A percentile compares a stretch with the other conserved stretches of the same genome.
phyloP scores from a whole-genome alignment of 2,113 vertebrate genomes.

The Rhagologus leucostigma region DNA sequence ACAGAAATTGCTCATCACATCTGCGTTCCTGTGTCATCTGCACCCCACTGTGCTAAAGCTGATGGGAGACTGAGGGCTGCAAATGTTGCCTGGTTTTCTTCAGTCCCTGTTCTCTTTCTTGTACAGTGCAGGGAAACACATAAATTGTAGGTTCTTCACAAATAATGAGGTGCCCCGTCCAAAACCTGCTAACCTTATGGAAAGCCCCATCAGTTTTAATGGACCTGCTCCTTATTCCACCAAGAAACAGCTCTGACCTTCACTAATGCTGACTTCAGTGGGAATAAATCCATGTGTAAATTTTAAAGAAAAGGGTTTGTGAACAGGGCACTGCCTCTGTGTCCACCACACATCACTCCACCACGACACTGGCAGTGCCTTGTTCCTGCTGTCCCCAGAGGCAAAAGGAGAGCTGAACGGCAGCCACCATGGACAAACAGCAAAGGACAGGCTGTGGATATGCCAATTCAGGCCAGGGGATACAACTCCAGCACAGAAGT shows the following conservation, averaged over 20 bases:
- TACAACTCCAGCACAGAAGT: background rate
- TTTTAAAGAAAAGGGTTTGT: background rate
- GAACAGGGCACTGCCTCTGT: background rate
- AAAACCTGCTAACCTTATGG: background rate
- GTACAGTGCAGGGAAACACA: background rate
- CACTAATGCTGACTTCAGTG: background rate
- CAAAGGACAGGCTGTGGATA: background rate
- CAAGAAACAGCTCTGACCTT: background rate
- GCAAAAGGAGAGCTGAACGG: background rate
- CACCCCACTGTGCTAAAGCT: background rate
- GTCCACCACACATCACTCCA: fast-evolving
- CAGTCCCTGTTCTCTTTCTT: background rate
- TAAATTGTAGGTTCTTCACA: background rate
- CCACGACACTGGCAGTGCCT: fast-evolving
- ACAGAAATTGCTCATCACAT: background rate
- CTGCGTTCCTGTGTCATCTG: background rate
- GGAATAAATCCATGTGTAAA: background rate
- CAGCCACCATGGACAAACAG: background rate
- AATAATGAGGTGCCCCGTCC: background rate
- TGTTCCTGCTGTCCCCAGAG: background rate
- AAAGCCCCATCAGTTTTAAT: background rate
- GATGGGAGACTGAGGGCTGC: background rate
- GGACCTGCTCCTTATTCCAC: background rate
- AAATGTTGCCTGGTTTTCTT: background rate
- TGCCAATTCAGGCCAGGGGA: background rate